Evolutionary conservation across 2,113 vertebrate species (phyloP), one percentile per base, ranked within the genome.

Genomic region (Toxotes chatareus): DNA sequence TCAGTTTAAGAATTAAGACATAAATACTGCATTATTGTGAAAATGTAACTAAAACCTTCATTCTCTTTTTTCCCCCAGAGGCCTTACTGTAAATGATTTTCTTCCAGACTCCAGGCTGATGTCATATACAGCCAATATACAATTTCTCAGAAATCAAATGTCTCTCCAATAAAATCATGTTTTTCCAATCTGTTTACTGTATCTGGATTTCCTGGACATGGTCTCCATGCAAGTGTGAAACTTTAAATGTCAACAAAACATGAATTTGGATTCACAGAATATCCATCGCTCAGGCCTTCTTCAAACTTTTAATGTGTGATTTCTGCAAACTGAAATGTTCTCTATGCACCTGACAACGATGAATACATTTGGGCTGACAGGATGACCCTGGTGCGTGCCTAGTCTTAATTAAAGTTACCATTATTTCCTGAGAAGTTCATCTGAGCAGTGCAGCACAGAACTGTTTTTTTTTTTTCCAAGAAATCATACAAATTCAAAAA

Each of bases 101-200:
- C 27, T 27, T 27, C 27, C 27, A 27, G 27, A 27, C 27, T 27
- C n/a, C n/a, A n/a, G n/a, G n/a, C n/a, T n/a, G n/a, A n/a, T n/a
- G n/a, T n/a, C 27, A 27, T 1, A 27, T 27, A 27, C 27, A 27
- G 27, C 27, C 27, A 27, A 27, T 56, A 11, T n/a, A 7, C 14
- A 13, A 4, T 62, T 34, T 71, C 27, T 19, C 14, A 38, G 34
- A 31, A 46, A 67, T 61, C 13, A 31, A 57, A 64, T 64, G n/a
- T 59, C 17, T 68, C 10, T 14, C 23, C 46, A 75, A 62, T 70
- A 62, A 79, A 77, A 61, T 44, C 12, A 38, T 34, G 40, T 36
- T 61, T 34, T 60, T 42, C 21, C 21, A 42, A 27, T n/a, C n/a
- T 27, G 4, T 17, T 27, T 40, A 27, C 23, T 56, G 8, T 56